Percentiles rank a stretch among this genome's conserved stretches.
These are phyloP conservation scores for Himalopsyche anomala DNA, from an alignment of 2,888 invertebrate genomes.

Conservation along the genomic window DNA sequence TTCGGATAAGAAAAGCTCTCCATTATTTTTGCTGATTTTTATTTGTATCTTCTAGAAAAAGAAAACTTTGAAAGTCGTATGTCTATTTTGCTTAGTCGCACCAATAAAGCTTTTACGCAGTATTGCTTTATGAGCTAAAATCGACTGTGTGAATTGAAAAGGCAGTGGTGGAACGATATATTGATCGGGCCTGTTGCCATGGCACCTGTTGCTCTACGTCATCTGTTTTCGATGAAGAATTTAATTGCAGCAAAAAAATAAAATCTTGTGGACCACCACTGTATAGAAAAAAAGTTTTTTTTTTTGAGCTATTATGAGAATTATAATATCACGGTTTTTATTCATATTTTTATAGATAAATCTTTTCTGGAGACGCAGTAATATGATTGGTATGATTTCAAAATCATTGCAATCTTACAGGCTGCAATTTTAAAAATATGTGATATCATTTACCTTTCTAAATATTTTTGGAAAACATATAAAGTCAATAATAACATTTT, in stretches of 20 bases:
- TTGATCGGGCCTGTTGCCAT: conserved; percentile 61
- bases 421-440: too few species aligned
- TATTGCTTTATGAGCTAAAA: background rate
- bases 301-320: too few species aligned
- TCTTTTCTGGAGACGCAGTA: too few species aligned
- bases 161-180: conserved; percentile 42
- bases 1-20: background rate
- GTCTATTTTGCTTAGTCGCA: background rate
- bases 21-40: too few species aligned
- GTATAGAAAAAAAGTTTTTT: background rate
- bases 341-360: too few species aligned
- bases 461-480: too few species aligned
- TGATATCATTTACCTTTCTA: too few species aligned
- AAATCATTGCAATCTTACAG: too few species aligned
- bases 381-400: too few species aligned
- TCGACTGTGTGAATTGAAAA: background rate
- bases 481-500: too few species aligned
- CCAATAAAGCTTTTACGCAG: background rate
- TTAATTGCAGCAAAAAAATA: background rate
- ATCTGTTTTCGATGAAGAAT: conserved; percentile 47
- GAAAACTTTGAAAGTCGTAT: background rate
- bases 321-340: too few species aligned
- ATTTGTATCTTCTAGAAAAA: background rate
- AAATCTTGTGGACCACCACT: background rate
- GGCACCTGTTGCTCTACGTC: conserved; percentile 59